Base-by-base conservation (phyloP, 2,888 invertebrate species). In the Brachypterus glaber region DNA sequence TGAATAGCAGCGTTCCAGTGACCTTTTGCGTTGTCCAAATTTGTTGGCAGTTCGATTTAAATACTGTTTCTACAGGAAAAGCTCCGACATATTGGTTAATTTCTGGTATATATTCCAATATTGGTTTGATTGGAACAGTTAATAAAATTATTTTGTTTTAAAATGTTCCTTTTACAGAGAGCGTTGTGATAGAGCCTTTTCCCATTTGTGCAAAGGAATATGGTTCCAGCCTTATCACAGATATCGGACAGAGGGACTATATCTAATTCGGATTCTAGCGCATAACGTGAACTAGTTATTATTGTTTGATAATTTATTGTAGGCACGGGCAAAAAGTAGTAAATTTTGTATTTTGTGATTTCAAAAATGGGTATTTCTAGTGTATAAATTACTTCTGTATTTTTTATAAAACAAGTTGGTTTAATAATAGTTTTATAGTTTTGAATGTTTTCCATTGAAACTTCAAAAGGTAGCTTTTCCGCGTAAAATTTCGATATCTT, bases 41-140 rank as follows among this genome's bases (percentile, higher is more conserved):
- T 29, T 29, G 29, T 29, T 4, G 29, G 9, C 29, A 29, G 11
- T 12, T 29, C 8, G 29, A 29, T 13, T 29, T 12, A 13, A 29
- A 13, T 12, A n/a, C 9, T 2, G 29, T 29, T 14, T 2, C 14
- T 29, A 8, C 11, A 8, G 13, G 8, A 15, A 13, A n/a, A 12
- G 2, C 8, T 11, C 11, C 11, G 29, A 13, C 15, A 14, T 29
- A 8, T 29, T 1, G 14, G 29, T n/a, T n/a, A n/a, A n/a, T n/a
- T n/a, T n/a, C n/a, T n/a, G n/a, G n/a, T n/a, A n/a, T n/a, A n/a
- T n/a, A n/a, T n/a, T n/a, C n/a, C n/a, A n/a, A n/a, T n/a, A n/a
- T n/a, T n/a, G n/a, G n/a, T n/a, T n/a, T n/a, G n/a, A n/a, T n/a
- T n/a, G n/a, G n/a, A n/a, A n/a, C n/a, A n/a, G n/a, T n/a, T n/a